Conservation (phyloP, 2,113 vertebrate genomes). For the Fukomys damarensis region DNA sequence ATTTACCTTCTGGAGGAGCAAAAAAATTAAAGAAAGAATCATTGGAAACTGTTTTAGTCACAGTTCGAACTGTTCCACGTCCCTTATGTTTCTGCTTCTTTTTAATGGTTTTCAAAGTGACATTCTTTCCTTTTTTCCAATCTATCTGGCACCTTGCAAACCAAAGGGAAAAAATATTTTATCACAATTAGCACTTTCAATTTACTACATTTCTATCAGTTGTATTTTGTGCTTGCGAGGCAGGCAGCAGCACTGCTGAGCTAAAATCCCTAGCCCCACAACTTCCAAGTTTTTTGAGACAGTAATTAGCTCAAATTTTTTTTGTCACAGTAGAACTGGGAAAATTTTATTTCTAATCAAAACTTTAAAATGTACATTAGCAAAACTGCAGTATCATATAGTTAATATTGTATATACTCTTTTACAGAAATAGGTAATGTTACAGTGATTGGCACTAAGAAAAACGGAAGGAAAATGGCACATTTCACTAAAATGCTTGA, state of each 20-base stretch:
- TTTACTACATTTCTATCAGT: background rate
- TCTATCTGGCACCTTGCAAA: slow-evolving; percentile 94
- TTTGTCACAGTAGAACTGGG: background rate
- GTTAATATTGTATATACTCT: background rate
- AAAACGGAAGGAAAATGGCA: slow-evolving; percentile 8
- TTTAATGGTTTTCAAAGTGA: slow-evolving; percentile 99
- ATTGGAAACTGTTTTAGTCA: slow-evolving; percentile 99
- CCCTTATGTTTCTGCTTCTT: slow-evolving; percentile 99
- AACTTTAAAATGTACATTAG: background rate
- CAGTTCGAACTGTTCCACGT: slow-evolving; percentile 96
- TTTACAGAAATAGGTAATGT: background rate
- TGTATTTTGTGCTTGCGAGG: too few species aligned
- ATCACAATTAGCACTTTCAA: slow-evolving; percentile 40
- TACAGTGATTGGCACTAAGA: background rate
- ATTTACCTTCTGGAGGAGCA: slow-evolving; percentile 95
- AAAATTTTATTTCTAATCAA: slow-evolving; percentile 41
- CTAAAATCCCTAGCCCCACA: too few species aligned
- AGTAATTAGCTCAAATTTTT: slow-evolving; percentile 6
- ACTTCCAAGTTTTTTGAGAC: slow-evolving; percentile 1
- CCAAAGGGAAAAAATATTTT: background rate
- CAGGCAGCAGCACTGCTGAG: too few species aligned
- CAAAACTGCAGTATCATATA: slow-evolving; percentile 13
- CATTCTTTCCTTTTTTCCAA: slow-evolving; percentile 99
- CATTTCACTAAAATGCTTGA: background rate
- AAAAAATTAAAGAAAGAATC: slow-evolving; percentile 99